Base-by-base conservation (phyloP, 1,140 invertebrate genomes). In the Acromyrmex echinatior region DNA sequence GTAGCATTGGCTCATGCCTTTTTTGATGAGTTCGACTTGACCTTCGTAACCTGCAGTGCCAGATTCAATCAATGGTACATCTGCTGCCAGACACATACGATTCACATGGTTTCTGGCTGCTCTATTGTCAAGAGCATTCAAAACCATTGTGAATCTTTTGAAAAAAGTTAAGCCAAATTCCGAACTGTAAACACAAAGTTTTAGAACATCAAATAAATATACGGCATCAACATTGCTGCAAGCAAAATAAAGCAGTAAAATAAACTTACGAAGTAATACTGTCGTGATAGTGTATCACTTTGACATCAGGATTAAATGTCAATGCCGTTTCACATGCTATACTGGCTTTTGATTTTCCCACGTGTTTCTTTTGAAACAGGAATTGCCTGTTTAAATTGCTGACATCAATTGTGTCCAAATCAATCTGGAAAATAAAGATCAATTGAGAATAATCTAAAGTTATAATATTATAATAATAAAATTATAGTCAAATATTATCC, bases 351-450 rank as follows among this genome's bases (percentile, higher is more conserved):
- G 99, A 98, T 95, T 99, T 99, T 5, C 99, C 99, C 88, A 99
- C 99, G 97, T 99, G 99, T 93, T 99, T 97, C 92, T 99, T 99
- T 93, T 99, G 98, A 94, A 99, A 99, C 3, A 99, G 95, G 96
- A 99, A 99, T 94, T 99, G 99, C 18, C 99, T 96, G 95, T 99
- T 99, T 53, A 99, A 96, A 94, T 99, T 99, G 95, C 98, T 99
- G n/a, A 99, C 98, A 96, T 99, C 99, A 93, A 99, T 99, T 3
- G 99, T 99, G 94, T 99, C 99, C 92, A 99, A 96, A 96, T 99
- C 99, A 96, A 99, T 99, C 99, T 99, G 95, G 90, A 97, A 97
- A 93, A 91, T 86, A 92, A 76, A 35, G 35, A 18, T 51, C 49
- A 45, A 14, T 49, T 28, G 1, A 28, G 28, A 73, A 56, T 16